phyloP scores from a whole-genome alignment of 1,140 invertebrate genomes.

The Nixonia krombeini region DNA sequence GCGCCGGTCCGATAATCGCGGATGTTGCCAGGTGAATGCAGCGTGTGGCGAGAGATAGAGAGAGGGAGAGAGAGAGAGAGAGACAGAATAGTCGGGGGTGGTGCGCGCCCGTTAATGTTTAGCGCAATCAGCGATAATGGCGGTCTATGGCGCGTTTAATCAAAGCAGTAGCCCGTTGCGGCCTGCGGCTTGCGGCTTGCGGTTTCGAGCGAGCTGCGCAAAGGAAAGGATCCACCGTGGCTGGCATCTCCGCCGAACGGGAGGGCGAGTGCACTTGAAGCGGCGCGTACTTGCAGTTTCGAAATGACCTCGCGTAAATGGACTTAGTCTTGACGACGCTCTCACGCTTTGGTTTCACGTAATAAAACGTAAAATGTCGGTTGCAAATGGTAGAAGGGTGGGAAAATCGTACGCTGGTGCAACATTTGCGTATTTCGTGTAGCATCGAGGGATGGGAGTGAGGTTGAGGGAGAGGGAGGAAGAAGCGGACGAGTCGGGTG shows the following conservation, averaged over 20 bases:
- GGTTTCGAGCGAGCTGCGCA: slow-evolving; percentile 62
- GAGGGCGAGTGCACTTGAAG: slow-evolving; percentile 29
- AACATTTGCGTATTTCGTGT: too few species aligned
- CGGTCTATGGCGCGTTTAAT: slow-evolving; percentile 73
- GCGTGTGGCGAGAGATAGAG: slow-evolving; percentile 9
- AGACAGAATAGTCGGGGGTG: slow-evolving; percentile 7
- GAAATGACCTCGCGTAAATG: slow-evolving; percentile 36
- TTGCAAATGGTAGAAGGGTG: too few species aligned
- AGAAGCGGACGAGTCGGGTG: slow-evolving; percentile 40
- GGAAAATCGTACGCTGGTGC: slow-evolving; percentile 22
- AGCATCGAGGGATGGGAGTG: slow-evolving; percentile 22
- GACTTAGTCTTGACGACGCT: too few species aligned
- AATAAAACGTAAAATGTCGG: too few species aligned
- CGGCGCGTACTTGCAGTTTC: slow-evolving; percentile 26
- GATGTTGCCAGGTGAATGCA: slow-evolving; percentile 33
- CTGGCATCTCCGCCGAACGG: slow-evolving; percentile 21
- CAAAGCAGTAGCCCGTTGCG: slow-evolving; percentile 72
- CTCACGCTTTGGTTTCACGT: too few species aligned
- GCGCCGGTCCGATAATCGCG: slow-evolving; percentile 52
- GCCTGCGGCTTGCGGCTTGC: slow-evolving; percentile 71
- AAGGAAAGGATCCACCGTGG: slow-evolving; percentile 61
- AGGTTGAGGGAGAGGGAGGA: slow-evolving; percentile 25
- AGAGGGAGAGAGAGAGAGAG: slow-evolving; percentile 12
- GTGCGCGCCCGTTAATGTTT: slow-evolving; percentile 69
- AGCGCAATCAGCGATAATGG: slow-evolving; percentile 73